Conservation (phyloP, 2,797 vertebrate genomes). For the Sebastes trivittatus region DNA sequence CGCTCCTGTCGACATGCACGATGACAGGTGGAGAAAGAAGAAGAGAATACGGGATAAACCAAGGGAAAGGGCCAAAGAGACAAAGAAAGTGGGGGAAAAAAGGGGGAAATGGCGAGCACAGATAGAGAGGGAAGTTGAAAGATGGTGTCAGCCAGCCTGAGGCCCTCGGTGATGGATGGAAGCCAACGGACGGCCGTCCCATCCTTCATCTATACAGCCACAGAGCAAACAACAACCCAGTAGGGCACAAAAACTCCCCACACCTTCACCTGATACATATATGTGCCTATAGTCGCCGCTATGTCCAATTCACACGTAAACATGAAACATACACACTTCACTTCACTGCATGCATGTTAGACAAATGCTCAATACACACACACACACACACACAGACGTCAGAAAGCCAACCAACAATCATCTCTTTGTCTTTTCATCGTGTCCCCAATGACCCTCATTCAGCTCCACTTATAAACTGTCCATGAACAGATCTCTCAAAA, state of each 20-base stretch:
- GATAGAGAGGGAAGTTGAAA: constrained; percentile 28
- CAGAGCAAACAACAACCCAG: constrained; percentile 27
- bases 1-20: too few species aligned
- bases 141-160: constrained; percentile 28
- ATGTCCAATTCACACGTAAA: neutral
- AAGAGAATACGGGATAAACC: neutral
- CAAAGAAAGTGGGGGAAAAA: neutral
- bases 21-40: neutral
- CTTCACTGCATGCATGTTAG: neutral
- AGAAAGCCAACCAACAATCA: constrained; percentile 29
- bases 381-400: constrained; percentile 1
- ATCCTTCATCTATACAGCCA: constrained; percentile 44
- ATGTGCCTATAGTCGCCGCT: neutral
- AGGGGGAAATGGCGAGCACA: neutral
- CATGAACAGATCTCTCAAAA: constrained; percentile 24
- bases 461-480: constrained; percentile 9
- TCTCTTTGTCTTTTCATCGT: constrained; percentile 21
- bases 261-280: neutral
- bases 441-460: constrained; percentile 14
- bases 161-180: constrained; percentile 54
- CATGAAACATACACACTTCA: neutral
- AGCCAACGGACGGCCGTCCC: constrained; percentile 29
- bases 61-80: neutral
- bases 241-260: constrained; percentile 5
- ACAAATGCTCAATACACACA: neutral